Evolutionary conservation across 2,888 invertebrate genomes (phyloP).

Genomic region (Atrina japonica): DNA sequence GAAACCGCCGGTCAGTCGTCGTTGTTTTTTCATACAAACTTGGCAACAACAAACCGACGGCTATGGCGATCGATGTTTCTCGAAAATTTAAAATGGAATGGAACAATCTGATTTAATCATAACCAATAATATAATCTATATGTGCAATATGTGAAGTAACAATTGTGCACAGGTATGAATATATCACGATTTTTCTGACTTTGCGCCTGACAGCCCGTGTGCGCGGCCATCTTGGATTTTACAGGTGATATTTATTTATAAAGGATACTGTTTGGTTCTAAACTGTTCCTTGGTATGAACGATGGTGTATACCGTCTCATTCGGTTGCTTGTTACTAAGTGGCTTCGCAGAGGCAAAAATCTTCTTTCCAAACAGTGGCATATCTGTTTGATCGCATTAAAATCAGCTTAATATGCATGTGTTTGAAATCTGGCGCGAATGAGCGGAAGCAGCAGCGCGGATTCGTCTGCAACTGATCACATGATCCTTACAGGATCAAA

Average conservation of each 20-base stretch:
- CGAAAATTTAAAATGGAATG: too few relatives aligned
- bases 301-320: slow-evolving; percentile 74
- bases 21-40: too few relatives aligned
- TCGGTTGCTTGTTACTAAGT: slow-evolving; percentile 58
- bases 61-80: too few relatives aligned
- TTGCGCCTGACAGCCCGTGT: slow-evolving; percentile 41
- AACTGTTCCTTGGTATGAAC: slow-evolving; percentile 78
- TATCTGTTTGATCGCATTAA: slow-evolving; percentile 61
- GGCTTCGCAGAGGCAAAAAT: slow-evolving; percentile 68
- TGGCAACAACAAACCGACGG: too few relatives aligned
- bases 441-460: slow-evolving; percentile 57
- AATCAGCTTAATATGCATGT: slow-evolving; percentile 51
- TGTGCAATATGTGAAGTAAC: too few relatives aligned
- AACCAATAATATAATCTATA: too few relatives aligned
- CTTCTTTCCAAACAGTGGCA: slow-evolving; percentile 78
- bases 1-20: too few relatives aligned
- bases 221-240: slow-evolving; percentile 77
- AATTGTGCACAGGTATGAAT: too few relatives aligned
- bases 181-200: neutral
- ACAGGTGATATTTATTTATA: slow-evolving; percentile 50
- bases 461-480: slow-evolving; percentile 29
- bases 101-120: too few relatives aligned
- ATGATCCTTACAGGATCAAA: slow-evolving; percentile 5
- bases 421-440: slow-evolving; percentile 79
- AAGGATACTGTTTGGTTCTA: slow-evolving; percentile 79